Evolutionary conservation across 2,888 invertebrate genomes (phyloP).

Genomic region (Barypeithes pellucidus): DNA sequence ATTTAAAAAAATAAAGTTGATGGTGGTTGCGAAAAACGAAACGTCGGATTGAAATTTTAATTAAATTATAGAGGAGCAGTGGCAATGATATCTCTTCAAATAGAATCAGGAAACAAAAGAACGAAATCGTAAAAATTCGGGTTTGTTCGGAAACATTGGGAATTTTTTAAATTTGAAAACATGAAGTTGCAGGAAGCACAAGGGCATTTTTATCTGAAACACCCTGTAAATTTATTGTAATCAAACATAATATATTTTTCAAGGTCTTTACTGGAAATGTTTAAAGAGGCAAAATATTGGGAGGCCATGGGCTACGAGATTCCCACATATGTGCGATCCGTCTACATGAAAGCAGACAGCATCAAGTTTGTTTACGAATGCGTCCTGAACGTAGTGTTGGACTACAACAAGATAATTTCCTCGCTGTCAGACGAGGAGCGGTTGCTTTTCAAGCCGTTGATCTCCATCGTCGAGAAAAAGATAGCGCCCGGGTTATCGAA

Average conservation of each 20-base stretch:
- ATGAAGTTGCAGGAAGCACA: too few relatives aligned
- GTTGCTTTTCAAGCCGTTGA: slow-evolving; percentile 83
- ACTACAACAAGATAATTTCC: slow-evolving; percentile 85
- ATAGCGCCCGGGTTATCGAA: slow-evolving; percentile 82
- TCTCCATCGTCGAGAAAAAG: slow-evolving; percentile 77
- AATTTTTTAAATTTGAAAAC: too few relatives aligned
- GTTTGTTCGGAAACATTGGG: too few relatives aligned
- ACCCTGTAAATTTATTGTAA: too few relatives aligned
- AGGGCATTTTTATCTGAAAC: too few relatives aligned
- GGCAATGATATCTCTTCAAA: too few relatives aligned
- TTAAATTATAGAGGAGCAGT: too few relatives aligned
- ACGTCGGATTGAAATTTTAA: too few relatives aligned
- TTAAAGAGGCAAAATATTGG: slow-evolving; percentile 84
- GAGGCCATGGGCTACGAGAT: slow-evolving; percentile 80
- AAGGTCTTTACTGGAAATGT: slow-evolving; percentile 79
- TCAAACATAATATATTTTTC: slow-evolving; percentile 60
- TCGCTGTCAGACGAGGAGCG: slow-evolving; percentile 85
- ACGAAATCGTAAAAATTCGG: too few relatives aligned
- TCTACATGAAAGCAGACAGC: slow-evolving; percentile 76
- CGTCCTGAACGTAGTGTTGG: slow-evolving; percentile 80
- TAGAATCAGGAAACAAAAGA: too few relatives aligned
- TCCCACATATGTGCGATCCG: slow-evolving; percentile 78
- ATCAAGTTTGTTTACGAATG: slow-evolving; percentile 80
- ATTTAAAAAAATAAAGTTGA: too few relatives aligned
- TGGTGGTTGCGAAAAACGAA: too few relatives aligned